Percentiles rank a stretch among this genome's conserved stretches.
Conservation (phyloP, 2,888 invertebrate genomes). For the Eupithecia centaureata region DNA sequence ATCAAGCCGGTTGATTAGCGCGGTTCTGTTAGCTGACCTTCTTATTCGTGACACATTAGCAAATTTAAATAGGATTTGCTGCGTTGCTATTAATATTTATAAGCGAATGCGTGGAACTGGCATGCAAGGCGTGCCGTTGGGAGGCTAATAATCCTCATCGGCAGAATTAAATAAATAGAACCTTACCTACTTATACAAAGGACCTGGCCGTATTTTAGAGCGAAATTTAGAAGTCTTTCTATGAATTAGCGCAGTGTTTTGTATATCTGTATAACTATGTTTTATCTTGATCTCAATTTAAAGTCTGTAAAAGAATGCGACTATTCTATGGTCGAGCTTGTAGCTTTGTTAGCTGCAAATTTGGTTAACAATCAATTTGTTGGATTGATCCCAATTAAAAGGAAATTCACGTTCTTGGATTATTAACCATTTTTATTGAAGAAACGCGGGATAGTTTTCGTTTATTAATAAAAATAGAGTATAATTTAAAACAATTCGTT, state of each 20-base stretch:
- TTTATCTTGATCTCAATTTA: neutral
- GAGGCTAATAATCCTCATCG: conserved; percentile 3
- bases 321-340: neutral
- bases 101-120: conserved; percentile 36
- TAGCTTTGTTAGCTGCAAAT: neutral
- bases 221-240: neutral
- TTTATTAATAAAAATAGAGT: neutral
- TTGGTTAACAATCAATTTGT: too few relatives aligned
- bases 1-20: conserved; percentile 55
- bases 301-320: neutral
- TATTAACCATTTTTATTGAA: too few relatives aligned
- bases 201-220: neutral
- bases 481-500: conserved; percentile 2
- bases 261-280: neutral
- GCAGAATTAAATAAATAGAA: neutral
- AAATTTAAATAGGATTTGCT: conserved; percentile 49
- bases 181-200: too few relatives aligned
- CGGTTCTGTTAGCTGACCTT: conserved; percentile 68
- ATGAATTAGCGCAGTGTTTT: neutral
- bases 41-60: conserved; percentile 51
- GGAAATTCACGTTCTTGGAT: too few relatives aligned
- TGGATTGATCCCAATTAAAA: too few relatives aligned
- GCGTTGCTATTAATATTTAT: conserved; percentile 42
- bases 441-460: too few relatives aligned
- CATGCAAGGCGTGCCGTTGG: conserved; percentile 19